Evolutionary conservation across 2,113 vertebrate species (phyloP).

Genomic region (Galeopterus variegatus): DNA sequence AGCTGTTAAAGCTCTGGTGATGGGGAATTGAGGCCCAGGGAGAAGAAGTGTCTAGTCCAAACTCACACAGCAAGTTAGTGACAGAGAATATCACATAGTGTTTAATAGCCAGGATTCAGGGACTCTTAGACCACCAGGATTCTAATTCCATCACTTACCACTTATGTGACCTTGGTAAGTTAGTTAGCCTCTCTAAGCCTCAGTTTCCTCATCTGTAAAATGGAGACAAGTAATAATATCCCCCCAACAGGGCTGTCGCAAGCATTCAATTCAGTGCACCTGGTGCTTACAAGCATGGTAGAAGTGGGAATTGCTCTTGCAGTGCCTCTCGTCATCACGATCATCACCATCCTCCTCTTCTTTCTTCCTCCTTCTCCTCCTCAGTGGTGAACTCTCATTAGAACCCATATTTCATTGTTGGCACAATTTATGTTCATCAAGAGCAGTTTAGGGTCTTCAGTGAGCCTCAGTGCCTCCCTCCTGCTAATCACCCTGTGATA

Average conservation of each 20-base stretch:
- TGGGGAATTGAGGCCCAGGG: background rate
- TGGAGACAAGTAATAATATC: background rate
- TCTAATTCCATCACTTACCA: background rate
- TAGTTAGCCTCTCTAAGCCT: background rate
- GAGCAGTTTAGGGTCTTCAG: background rate
- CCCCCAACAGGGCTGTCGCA: background rate
- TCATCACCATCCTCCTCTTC: background rate
- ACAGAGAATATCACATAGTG: background rate
- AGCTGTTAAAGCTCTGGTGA: background rate
- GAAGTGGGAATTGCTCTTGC: background rate
- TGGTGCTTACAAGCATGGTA: background rate
- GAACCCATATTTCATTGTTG: background rate
- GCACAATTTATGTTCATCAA: background rate
- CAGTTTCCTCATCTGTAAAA: conserved; percentile 20
- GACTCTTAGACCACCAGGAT: background rate
- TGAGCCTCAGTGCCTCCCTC: background rate
- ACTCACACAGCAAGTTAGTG: background rate
- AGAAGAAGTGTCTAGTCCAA: background rate
- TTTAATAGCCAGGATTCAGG: background rate
- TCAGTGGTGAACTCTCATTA: background rate
- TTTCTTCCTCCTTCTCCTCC: background rate
- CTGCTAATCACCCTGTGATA: background rate
- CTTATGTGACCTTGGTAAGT: background rate
- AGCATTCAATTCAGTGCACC: background rate
- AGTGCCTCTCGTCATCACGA: background rate